Base-by-base conservation (phyloP, 2,888 invertebrate genomes). In the Acronicta alni region DNA sequence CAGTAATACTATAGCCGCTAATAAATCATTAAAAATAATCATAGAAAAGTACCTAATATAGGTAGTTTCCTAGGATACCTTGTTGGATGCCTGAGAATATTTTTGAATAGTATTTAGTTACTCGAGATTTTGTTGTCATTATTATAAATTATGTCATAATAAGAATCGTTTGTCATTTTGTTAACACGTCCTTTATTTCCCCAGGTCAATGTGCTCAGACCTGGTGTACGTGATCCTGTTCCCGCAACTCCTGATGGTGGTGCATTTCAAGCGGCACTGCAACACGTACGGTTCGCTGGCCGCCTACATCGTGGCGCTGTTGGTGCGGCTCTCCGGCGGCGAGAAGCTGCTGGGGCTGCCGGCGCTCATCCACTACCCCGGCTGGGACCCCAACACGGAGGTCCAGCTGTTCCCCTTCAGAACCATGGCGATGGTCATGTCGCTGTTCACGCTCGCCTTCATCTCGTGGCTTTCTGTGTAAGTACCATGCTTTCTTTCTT, bases 221-320 rank as follows among this genome's bases (percentile, higher is more conserved):
- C 95, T 99, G 87, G 99, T 99, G 73, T 99, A 99, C 95, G 99
- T 99, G 77, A 99, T 99, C 86, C 96, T 99, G 77, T 99, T 99
- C 92, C 99, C 99, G 0, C 99, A 99, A 93, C 96, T 99, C 18
- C 95, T 99, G 80, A 99, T 99, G 97, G 99, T 99, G 78, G 99
- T 99, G 18, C 99, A 99, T 94, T 98, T 99, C 93, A 97, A 98
- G 89, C 95, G 97, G 72, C 95, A 98, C 88, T 98, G 98, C 94
- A 99, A 99, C 94, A 99, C 99, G 10, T 99, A 99, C 90, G 99
- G 99, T 35, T 99, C 99, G 41, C 94, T 99, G 52, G 95, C 97
- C 0, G 98, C 98, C 0, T 98, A 98, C 90, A 95, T 98, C 64
- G 95, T 98, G 69, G 98, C 98, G 0, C 95, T 97, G 82, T 87